These are phyloP conservation scores for Fissipunctia ypsillon DNA, from an alignment of 2,888 invertebrate genomes.

Conservation along the genomic window DNA sequence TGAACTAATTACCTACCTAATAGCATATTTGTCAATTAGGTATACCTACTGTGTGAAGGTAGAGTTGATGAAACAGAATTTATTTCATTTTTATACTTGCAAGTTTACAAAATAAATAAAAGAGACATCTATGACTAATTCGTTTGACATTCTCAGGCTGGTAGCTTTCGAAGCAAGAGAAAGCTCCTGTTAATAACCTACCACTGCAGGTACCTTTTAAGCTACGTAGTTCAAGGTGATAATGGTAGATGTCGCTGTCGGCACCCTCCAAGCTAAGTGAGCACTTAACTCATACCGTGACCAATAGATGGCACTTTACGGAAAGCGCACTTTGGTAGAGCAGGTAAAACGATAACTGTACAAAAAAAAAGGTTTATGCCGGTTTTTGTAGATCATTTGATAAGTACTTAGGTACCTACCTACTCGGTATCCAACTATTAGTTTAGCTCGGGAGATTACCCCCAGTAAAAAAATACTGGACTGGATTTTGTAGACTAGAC, in stretches of 20 bases:
- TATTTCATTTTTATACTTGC: neutral
- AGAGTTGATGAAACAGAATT: neutral
- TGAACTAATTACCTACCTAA: neutral
- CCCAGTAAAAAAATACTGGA: too few relatives aligned
- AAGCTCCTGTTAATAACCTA: slow-evolving; percentile 8
- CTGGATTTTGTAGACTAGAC: neutral
- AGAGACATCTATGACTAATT: slow-evolving; percentile 49
- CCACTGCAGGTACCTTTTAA: neutral
- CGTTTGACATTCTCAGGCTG: neutral
- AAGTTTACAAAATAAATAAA: slow-evolving; percentile 12
- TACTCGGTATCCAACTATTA: neutral
- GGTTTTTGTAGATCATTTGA: neutral
- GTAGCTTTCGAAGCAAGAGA: slow-evolving; percentile 7
- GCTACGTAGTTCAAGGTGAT: slow-evolving; percentile 40
- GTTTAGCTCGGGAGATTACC: neutral
- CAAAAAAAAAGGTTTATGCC: neutral
- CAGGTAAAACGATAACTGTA: neutral
- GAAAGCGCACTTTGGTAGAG: neutral
- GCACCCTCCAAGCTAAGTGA: slow-evolving; percentile 16
- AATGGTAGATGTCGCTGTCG: slow-evolving; percentile 62
- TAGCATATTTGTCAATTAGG: neutral
- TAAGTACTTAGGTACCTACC: neutral
- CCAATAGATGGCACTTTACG: slow-evolving; percentile 73
- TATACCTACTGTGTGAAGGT: neutral
- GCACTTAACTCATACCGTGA: slow-evolving; percentile 18